Base-by-base conservation (phyloP, 2,888 invertebrate genomes). In the Craniophora ligustri region DNA sequence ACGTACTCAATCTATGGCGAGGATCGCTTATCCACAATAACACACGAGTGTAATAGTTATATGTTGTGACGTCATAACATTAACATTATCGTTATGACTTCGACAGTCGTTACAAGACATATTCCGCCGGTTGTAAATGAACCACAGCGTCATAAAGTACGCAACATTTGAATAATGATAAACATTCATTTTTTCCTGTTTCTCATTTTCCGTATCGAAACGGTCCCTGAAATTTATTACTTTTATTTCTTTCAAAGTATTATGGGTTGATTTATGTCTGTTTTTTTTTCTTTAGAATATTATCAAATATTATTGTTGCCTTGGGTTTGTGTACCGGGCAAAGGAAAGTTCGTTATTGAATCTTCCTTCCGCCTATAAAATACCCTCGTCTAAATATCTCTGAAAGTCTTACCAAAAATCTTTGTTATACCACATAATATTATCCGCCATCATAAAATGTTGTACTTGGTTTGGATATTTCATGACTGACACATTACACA, bases 1-100 rank as follows among this genome's bases (percentile, higher is more conserved):
- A 70, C 79, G 80, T 78, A 79, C 59, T 61, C 67, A 75, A 81
- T 81, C 78, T 65, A 50, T 35, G 45, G 44, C 59, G 41, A 46
- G 61, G 60, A 71, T 72, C 68, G 35, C 42, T 44, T 14, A 47
- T 54, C 50, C 40, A 55, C 54, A 59, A 42, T 63, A 54, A 49
- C 46, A 51, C 26, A 19, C 14, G 15, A 49, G 26, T 16, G 13
- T 21, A 23, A 36, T 21, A 48, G 32, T 49, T 42, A 53, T 16
- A n/a, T 49, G n/a, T 41, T 50, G 35, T 39, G 10, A n/a, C 6
- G 15, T 23, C n/a, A 28, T 60, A 62, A 62, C 21, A 14, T 50
- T 50, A 49, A 50, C 46, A 28, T 30, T 31, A 48, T 50, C 50
- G 50, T 45, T 41, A 42, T 26, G 23, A 45, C 36, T 28, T 23